Evolutionary conservation across 2,113 vertebrate species (phyloP), one percentile per base, ranked within the genome.

Genomic region (Gavialis gangeticus): DNA sequence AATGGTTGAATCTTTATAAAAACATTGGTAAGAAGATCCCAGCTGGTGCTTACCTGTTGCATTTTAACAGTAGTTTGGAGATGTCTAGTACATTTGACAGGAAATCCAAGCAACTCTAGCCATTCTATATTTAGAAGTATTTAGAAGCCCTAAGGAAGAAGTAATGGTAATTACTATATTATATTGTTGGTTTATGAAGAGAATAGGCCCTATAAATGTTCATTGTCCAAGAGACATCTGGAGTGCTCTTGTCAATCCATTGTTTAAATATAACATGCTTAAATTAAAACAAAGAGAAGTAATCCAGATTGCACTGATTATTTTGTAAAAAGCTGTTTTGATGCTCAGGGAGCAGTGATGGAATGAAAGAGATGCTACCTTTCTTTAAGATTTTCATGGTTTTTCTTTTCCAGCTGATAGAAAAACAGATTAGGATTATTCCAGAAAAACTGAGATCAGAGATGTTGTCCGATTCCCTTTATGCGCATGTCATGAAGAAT

Each of bases 1-100:
- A 94, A 97, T 96, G 96, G 92, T 85, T 93, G 81, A 94, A 79
- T 96, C 90, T 94, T 92, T 89, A 57, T 92, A 97, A 85, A 89
- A 94, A 88, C 93, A 75, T 63, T 90, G 63, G 79, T 82, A 97
- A 96, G 94, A 95, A 91, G 87, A 92, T 60, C 80, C 73, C 60
- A 93, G 84, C 73, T 91, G 18, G 67, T 91, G 63, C 82, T 25
- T 96, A 97, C 92, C 73, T 94, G 58, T 93, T 94, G 89, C 79
- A 92, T 88, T 97, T 96, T 96, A 96, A 77, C 84, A 84, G 58
- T 4, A 37, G 24, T 1, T 67, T 87, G 82, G 86, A 88, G 58
- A 95, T 89, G 34, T 57, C 16, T n/a, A 84, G 30, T 89, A 75
- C 90, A 83, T 89, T 83, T n/a, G 3, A 91, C 79, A 94, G 91